Evolutionary conservation across 2,888 invertebrate species (phyloP), one percentile per base, ranked within the genome.

Genomic region (Eupithecia subfuscata): DNA sequence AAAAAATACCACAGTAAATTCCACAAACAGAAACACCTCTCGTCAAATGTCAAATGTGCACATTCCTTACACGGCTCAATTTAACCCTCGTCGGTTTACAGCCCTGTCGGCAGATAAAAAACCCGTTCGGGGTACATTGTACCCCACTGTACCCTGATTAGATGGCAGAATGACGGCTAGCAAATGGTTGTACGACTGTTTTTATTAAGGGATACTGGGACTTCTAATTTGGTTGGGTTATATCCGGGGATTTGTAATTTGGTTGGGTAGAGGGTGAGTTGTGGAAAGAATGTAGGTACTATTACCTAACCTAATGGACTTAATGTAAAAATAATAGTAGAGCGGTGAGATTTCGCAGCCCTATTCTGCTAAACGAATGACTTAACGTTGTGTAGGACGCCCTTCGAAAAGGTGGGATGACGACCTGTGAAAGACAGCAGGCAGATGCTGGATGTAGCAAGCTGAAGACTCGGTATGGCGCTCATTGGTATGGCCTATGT

Each of bases 81-180:
- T 73, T 69, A 75, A 83, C 86, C 86, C 86, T 86, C 76, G 30
- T 74, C 63, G 30, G 67, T 87, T 90, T 91, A 90, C 89, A 86
- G 87, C 88, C 85, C 86, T 84, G 82, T 83, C 85, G 56, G 87
- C 85, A 91, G 93, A 92, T 92, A 92, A 92, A 74, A 79, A 91
- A 90, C 64, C 72, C 70, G 70, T 73, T 70, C 69, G 60, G 76
- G 79, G 78, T 80, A 79, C 77, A 75, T 86, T 89, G 87, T 90
- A 88, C 67, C 71, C 79, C 77, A 75, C 86, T 90, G 87, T 90
- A 88, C 67, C 71, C 79, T 91, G 93, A 93, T 93, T 93, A 92
- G 90, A 89, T 86, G 91, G 85, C 85, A 85, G 90, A 90, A 90
- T 90, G 90, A 89, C 85, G 88, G 86, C 79, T 40, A 83, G 85